Base-by-base conservation (phyloP, 2,797 vertebrate species). In the Sternotherus odoratus region DNA sequence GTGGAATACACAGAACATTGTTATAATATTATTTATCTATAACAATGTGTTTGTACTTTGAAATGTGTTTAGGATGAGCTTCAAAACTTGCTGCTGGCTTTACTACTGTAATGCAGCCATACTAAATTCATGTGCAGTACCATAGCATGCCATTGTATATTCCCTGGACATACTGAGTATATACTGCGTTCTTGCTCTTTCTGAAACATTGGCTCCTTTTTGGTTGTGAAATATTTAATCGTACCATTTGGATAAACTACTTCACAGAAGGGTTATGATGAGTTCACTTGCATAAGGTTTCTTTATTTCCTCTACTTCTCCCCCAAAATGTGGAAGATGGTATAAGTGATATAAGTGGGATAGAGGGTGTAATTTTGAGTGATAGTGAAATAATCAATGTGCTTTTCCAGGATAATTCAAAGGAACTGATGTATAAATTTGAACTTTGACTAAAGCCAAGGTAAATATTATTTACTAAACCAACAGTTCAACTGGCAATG, bases 401-500 rank as follows among this genome's bases (percentile, higher is more conserved):
- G 78, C 82, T 94, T 96, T 96, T 78, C 83, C 33, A 75, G 26
- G 77, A 80, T 91, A 90, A 86, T 72, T 88, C 23, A 48, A 21
- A 21, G 84, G 66, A 69, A 28, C n/a, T 72, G 56, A 87, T 91
- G 83, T 50, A 88, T 69, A 91, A 8, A 16, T 79, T 86, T 96
- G 88, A 92, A 94, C 87, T 95, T 94, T 87, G 91, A 54, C 92
- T 53, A 53, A 90, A 86, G 51, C 79, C 77, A 95, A 91, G 39
- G 87, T 92, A 96, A 96, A 90, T 95, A 91, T 83, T 28, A 63
- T 92, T 95, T 94, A 91, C 72, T 87, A 86, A 95, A 80, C 19
- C 36, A 72, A 83, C 53, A 90, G 83, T 84, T 95, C 91, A 93
- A 87, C 82, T 92, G 77, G n/a, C 77, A 87, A 78, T 30, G 66